These are phyloP conservation scores for Oreotragus oreotragus DNA, from an alignment of 2,113 vertebrate species.

Conservation along the genomic window DNA sequence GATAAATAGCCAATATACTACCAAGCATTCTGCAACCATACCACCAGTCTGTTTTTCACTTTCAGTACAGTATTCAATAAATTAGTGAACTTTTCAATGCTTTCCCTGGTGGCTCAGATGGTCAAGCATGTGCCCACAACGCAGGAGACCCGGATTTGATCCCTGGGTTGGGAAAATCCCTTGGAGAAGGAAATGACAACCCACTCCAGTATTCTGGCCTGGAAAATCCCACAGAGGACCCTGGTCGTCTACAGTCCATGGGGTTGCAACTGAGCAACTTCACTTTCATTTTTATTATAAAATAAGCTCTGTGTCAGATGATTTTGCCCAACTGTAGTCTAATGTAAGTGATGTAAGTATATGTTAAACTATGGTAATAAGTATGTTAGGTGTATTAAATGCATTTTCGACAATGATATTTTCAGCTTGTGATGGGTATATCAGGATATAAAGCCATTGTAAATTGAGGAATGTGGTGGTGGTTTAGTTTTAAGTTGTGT, in stretches of 20 bases:
- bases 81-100: background rate
- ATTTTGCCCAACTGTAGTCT: background rate
- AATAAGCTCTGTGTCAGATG: background rate
- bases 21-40: background rate
- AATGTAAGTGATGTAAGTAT: background rate
- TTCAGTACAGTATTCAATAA: background rate
- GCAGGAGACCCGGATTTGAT: fast-evolving
- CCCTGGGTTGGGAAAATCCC: background rate
- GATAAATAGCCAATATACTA: background rate
- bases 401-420: background rate
- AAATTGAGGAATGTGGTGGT: background rate
- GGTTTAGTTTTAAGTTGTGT: background rate
- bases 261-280: background rate
- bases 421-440: background rate
- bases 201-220: background rate
- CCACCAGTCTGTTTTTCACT: background rate
- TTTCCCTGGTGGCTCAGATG: background rate
- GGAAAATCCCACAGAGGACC: background rate
- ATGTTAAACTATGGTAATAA: background rate
- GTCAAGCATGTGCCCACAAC: background rate
- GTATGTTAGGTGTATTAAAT: background rate
- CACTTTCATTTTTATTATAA: background rate
- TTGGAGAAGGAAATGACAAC: background rate
- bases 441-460: background rate
- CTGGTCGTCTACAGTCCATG: background rate